A percentile compares a stretch with the other conserved stretches of the same genome.
Conservation (phyloP, 2,113 vertebrate species). For the Oceanodroma tethys region DNA sequence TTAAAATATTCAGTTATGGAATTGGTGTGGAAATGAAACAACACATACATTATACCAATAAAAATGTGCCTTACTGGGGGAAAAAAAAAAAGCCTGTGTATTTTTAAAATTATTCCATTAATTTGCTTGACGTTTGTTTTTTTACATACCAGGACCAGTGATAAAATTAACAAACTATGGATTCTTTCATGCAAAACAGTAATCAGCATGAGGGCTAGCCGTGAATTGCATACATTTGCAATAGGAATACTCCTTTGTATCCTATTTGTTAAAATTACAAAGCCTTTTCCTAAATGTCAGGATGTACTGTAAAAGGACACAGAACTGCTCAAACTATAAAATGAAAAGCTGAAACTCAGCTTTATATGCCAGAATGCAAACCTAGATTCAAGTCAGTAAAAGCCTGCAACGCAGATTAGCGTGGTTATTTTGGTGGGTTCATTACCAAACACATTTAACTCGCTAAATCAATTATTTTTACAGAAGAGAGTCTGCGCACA, state of each 20-base stretch:
- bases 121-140: not conserved
- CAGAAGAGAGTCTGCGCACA: not conserved
- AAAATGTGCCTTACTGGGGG: not conserved
- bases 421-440: not conserved
- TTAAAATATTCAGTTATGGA: not conserved
- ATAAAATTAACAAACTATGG: slow-evolving; percentile 5
- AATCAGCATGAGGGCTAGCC: not conserved
- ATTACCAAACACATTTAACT: not conserved
- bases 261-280: not conserved
- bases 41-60: not conserved
- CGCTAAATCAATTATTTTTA: not conserved
- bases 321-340: not conserved
- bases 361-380: not conserved
- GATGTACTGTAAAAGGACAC: not conserved
- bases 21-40: not conserved
- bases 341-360: not conserved
- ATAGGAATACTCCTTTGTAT: not conserved
- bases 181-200: slow-evolving; percentile 6
- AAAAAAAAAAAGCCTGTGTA: no score
- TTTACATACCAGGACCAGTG: not conserved
- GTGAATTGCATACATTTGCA: not conserved
- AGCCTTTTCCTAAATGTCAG: slow-evolving; percentile 37
- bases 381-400: not conserved
- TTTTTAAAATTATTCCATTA: not conserved
- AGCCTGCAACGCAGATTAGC: not conserved